A percentile compares a stretch with the other conserved stretches of the same genome.
These are phyloP conservation scores for Linnaemya vulpina DNA, from an alignment of 2,888 invertebrate genomes.

Conservation along the genomic window DNA sequence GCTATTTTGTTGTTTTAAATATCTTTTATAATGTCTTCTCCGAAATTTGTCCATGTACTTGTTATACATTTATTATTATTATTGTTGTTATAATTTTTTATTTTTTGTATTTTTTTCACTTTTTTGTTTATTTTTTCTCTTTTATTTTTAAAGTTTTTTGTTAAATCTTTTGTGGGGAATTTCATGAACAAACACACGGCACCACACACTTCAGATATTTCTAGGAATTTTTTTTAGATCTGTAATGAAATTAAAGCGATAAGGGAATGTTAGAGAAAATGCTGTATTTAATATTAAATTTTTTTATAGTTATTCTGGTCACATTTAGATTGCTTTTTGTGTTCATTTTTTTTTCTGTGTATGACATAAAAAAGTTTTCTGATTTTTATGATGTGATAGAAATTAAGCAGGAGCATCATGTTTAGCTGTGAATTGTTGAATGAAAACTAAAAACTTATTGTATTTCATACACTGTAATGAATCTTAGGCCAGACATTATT, in stretches of 20 bases:
- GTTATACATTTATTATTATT: neutral
- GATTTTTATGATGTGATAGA: neutral
- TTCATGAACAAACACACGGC: neutral
- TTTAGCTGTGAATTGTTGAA: neutral
- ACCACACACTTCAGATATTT: neutral
- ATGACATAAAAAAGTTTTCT: slow-evolving; percentile 9
- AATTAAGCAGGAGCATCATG: neutral
- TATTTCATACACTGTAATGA: neutral
- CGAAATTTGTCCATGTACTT: neutral
- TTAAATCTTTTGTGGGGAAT: slow-evolving; percentile 3
- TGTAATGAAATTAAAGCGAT: slow-evolving; percentile 34
- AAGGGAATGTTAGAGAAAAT: neutral
- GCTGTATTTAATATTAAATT: neutral
- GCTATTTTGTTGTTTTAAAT: slow-evolving; percentile 8
- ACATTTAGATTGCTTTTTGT: neutral
- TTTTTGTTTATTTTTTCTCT: neutral
- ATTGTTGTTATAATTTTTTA: neutral
- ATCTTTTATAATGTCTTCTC: slow-evolving; percentile 15
- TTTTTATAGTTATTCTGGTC: neutral
- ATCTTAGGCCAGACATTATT: neutral
- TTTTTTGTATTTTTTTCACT: neutral
- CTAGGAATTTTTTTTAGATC: neutral
- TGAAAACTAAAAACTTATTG: neutral
- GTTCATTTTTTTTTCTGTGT: neutral
- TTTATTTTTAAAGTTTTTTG: neutral